These are phyloP conservation scores for Leptinotarsa undecemlineata DNA, from an alignment of 1,140 invertebrate genomes.

Conservation along the genomic window DNA sequence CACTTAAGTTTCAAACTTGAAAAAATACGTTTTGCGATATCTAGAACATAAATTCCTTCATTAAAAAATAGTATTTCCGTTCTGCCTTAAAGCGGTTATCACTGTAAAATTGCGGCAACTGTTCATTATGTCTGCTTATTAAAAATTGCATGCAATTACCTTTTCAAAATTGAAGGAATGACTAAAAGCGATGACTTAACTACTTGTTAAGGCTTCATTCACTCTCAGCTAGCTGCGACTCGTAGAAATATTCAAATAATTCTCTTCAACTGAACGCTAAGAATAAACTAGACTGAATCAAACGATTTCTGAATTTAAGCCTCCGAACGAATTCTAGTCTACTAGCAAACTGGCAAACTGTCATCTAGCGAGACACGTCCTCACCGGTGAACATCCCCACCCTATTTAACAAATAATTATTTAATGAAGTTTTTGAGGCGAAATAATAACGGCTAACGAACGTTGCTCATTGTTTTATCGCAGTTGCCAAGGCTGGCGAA, in stretches of 20 bases:
- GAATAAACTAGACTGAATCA: not conserved
- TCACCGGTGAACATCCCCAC: not conserved
- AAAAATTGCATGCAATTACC: not conserved
- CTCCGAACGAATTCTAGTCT: not conserved
- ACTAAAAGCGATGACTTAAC: not conserved
- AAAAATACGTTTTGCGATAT: too few species aligned
- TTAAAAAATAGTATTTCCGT: too few species aligned
- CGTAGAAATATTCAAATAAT: not conserved
- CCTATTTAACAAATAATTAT: not conserved
- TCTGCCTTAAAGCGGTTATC: too few species aligned
- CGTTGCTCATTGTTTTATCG: not conserved
- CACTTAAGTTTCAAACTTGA: too few species aligned
- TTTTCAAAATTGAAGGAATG: not conserved
- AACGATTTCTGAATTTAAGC: not conserved
- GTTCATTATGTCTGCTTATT: too few species aligned
- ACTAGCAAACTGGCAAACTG: not conserved
- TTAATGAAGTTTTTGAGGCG: not conserved
- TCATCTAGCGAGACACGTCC: not conserved
- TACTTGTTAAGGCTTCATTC: too few species aligned
- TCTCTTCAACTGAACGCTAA: not conserved
- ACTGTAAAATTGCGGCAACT: too few species aligned
- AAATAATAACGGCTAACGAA: conserved; percentile 1
- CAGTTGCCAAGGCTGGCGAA: not conserved
- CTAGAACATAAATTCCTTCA: too few species aligned
- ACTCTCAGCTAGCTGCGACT: too few species aligned